Conservation (phyloP, 2,888 invertebrate genomes). For the Blera fallax region DNA sequence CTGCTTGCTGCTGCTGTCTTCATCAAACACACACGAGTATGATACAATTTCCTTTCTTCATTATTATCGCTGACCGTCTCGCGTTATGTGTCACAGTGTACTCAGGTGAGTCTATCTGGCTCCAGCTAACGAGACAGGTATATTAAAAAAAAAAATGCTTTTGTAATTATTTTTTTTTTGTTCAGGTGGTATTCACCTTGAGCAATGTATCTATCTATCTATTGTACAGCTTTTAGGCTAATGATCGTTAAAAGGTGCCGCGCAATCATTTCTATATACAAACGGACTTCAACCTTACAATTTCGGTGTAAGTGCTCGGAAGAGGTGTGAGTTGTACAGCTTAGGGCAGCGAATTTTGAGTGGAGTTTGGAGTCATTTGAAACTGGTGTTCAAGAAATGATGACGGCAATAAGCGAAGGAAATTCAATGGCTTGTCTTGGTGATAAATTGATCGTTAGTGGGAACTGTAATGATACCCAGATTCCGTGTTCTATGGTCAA, state of each 20-base stretch:
- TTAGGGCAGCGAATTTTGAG: not conserved
- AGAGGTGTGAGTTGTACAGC: not conserved
- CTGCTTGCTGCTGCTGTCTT: no score
- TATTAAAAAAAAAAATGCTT: not conserved
- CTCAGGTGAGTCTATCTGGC: no score
- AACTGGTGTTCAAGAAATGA: not conserved
- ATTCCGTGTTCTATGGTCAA: not conserved
- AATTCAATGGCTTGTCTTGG: not conserved
- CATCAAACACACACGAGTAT: not conserved
- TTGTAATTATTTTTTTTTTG: not conserved
- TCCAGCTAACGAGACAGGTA: not conserved
- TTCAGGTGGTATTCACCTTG: not conserved
- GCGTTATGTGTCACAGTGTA: not conserved
- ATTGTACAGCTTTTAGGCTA: not conserved
- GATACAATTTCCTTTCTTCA: not conserved
- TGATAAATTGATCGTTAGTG: not conserved
- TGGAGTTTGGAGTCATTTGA: not conserved
- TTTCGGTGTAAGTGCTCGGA: not conserved
- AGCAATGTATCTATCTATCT: not conserved
- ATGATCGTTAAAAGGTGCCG: constrained; percentile 1
- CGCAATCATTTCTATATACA: not conserved
- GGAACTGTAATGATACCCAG: not conserved
- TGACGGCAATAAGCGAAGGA: not conserved
- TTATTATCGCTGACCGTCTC: not conserved
- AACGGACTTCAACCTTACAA: not conserved